Base-by-base conservation (phyloP, 2,888 invertebrate genomes). In the Euzophera pinguis region DNA sequence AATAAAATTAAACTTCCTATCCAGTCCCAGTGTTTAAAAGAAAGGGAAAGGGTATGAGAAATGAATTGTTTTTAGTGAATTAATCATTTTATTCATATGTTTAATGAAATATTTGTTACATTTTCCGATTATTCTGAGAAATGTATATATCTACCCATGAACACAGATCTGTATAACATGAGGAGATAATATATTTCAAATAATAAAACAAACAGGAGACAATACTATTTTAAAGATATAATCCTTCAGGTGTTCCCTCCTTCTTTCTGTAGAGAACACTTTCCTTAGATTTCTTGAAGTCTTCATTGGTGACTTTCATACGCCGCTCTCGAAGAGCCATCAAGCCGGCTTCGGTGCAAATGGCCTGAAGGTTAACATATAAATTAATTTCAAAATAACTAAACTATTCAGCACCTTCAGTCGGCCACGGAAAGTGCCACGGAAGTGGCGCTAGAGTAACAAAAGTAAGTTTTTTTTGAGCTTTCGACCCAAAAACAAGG, bases 251-350 rank as follows among this genome's bases (percentile, higher is more conserved):
- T 43, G 99, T 99, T 61, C 99, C 99, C 91, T 99, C 99, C 79
- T 99, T 99, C 92, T 99, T 99, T 56, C 99, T 94, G 79, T 99
- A 99, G 47, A 99, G 91, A 27, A 99, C 99, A 87, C 98, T 99
- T 81, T 99, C 99, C 85, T 99, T 99, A 0, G 99, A 98, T 82
- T 99, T 99, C 82, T 97, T 97, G 83, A 99, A 99, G 86, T 99
- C 99, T 84, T 99, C 99, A 90, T 98, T 99, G 58, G 98, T 99
- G 32, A 99, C 99, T 86, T 99, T 99, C 99, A 99, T 99, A 66
- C 99, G 94, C 52, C 99, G 93, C 83, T 99, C 99, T 59, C 99
- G 92, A 48, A 99, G 88, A 3, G 99, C 99, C 95, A 99, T 97
- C 53, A 99, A 90, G 59, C 99, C 99, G 52, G 99, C 99, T 91